These are phyloP conservation scores for Hedychridium roseum DNA, from an alignment of 2,888 invertebrate genomes.

Conservation along the genomic window DNA sequence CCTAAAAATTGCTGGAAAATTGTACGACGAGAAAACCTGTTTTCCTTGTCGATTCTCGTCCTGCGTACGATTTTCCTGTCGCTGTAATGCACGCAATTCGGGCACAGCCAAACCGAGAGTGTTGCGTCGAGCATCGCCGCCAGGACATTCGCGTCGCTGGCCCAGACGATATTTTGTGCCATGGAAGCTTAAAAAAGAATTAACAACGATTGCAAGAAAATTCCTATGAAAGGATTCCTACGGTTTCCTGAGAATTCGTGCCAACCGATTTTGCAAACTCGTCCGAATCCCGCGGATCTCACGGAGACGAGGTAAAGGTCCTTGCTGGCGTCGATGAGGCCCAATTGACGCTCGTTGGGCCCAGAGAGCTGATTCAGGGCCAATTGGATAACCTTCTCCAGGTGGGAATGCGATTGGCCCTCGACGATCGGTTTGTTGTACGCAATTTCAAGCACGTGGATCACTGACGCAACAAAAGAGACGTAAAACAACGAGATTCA, in stretches of 20 bases:
- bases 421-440: slow-evolving; percentile 79
- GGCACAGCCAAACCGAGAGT: slow-evolving; percentile 82
- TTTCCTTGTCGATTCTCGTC: slow-evolving; percentile 63
- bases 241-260: not conserved
- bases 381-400: slow-evolving; percentile 81
- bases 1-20: not conserved
- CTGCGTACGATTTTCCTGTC: slow-evolving; percentile 74
- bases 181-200: slow-evolving; percentile 67
- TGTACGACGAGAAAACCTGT: slow-evolving; percentile 50
- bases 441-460: slow-evolving; percentile 86
- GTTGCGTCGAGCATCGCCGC: slow-evolving; percentile 81
- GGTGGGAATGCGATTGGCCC: slow-evolving; percentile 78
- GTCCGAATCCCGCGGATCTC: slow-evolving; percentile 65
- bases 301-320: slow-evolving; percentile 86
- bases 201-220: slow-evolving; percentile 8
- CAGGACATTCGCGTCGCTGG: slow-evolving; percentile 79
- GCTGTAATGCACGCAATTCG: slow-evolving; percentile 60
- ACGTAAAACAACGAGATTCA: slow-evolving; percentile 7
- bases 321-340: slow-evolving; percentile 87
- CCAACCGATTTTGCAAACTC: slow-evolving; percentile 59
- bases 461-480: slow-evolving; percentile 69
- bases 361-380: slow-evolving; percentile 87
- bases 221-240: not conserved
- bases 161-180: slow-evolving; percentile 75
- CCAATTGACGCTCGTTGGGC: slow-evolving; percentile 80